Percentiles rank a stretch among this genome's conserved stretches.
These are phyloP conservation scores for Dallia pectoralis DNA, from an alignment of 2,797 vertebrate genomes.

Conservation along the genomic window DNA sequence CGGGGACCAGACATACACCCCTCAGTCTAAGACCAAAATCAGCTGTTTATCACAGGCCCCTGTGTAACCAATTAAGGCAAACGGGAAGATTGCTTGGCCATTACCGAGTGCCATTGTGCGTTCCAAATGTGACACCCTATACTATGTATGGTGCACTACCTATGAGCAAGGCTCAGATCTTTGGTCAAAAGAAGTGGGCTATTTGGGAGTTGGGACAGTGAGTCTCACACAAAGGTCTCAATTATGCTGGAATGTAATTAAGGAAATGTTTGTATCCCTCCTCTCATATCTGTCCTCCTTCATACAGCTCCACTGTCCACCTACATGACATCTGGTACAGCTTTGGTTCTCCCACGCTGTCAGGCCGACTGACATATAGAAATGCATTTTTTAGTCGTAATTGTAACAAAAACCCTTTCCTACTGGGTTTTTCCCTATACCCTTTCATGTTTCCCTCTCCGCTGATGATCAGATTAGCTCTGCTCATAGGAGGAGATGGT, in stretches of 20 bases:
- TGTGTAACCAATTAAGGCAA: neutral
- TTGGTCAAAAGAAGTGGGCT: neutral
- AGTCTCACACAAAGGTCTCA: neutral
- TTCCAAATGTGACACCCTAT: neutral
- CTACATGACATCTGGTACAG: neutral
- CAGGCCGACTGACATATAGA: neutral
- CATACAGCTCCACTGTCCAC: neutral
- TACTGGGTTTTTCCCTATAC: neutral
- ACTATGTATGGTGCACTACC: neutral
- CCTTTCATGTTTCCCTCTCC: neutral
- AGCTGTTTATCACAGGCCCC: neutral
- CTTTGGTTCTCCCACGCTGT: neutral
- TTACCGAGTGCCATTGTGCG: neutral
- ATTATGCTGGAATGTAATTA: neutral
- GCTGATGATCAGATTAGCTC: neutral
- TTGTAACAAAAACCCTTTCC: neutral
- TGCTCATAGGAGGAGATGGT: conserved; percentile 1
- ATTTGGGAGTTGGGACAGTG: neutral
- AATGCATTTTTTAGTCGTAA: neutral
- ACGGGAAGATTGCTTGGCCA: neutral
- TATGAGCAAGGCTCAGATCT: neutral
- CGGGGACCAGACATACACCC: neutral
- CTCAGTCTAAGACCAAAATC: neutral
- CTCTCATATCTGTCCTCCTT: neutral
- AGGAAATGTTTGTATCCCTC: neutral